A percentile compares a stretch with the other conserved stretches of the same genome.
These are phyloP conservation scores for Lagopus muta DNA, from an alignment of 2,113 vertebrate genomes.

Conservation along the genomic window DNA sequence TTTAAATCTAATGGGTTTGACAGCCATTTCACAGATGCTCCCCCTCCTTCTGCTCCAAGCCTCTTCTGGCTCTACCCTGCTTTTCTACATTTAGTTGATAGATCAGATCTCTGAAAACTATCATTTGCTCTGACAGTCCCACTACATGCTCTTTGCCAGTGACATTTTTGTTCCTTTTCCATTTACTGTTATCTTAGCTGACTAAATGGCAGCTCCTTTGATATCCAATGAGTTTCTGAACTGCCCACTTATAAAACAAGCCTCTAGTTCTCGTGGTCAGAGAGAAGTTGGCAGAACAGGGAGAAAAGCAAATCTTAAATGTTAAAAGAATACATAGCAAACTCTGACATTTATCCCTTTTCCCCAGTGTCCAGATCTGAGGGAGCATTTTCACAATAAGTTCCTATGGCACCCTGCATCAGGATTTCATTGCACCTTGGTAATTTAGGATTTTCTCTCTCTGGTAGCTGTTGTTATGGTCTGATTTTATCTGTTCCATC, in stretches of 20 bases:
- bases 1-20: not conserved
- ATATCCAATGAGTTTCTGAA: not conserved
- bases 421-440: conserved; percentile 28
- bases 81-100: not conserved
- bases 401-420: conserved; percentile 5
- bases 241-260: not conserved
- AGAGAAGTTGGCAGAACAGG: not conserved
- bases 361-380: not conserved
- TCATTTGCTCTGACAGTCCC: not conserved
- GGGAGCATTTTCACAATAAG: not conserved
- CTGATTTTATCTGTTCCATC: conserved; percentile 68
- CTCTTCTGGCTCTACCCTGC: not conserved
- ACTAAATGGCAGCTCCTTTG: not conserved
- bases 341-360: not conserved
- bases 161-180: not conserved
- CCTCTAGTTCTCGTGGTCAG: not conserved
- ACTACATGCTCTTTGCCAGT: not conserved
- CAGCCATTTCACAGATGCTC: conserved; percentile 23
- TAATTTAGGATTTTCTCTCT: conserved; percentile 65
- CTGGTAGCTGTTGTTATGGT: conserved; percentile 13
- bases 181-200: not conserved
- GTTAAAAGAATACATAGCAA: not conserved
- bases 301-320: not conserved
- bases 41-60: not conserved
- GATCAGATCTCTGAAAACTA: not conserved